These are phyloP conservation scores for Delia radicum DNA, from an alignment of 1,140 invertebrate genomes.

Conservation along the genomic window DNA sequence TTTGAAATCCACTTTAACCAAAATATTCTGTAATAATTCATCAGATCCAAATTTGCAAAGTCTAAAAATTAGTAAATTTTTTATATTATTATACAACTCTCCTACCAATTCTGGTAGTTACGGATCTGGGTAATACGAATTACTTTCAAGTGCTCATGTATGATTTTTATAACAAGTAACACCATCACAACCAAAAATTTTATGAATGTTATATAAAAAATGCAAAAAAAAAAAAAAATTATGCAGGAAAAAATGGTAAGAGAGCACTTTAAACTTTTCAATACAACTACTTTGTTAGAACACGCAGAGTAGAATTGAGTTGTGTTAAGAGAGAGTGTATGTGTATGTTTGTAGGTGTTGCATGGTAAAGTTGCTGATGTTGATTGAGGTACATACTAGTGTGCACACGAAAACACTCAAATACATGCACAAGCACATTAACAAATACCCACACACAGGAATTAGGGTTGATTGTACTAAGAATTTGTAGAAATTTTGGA, in stretches of 20 bases:
- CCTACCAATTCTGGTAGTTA: too few species aligned
- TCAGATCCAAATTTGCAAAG: too few species aligned
- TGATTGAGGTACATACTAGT: background rate
- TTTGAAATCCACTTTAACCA: background rate
- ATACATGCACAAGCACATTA: background rate
- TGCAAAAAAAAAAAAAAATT: background rate
- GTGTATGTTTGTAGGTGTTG: background rate
- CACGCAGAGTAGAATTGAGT: background rate
- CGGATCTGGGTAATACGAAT: too few species aligned
- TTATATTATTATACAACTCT: too few species aligned
- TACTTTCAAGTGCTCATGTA: background rate
- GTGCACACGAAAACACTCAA: background rate
- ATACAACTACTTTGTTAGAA: background rate
- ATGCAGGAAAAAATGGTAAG: background rate
- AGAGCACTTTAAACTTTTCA: conserved; percentile 2
- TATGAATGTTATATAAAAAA: background rate
- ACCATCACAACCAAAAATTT: background rate
- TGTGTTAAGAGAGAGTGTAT: background rate
- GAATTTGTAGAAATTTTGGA: too few species aligned
- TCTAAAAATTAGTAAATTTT: conserved; percentile 5
- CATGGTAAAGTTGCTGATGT: background rate
- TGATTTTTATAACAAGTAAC: background rate
- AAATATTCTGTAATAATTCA: too few species aligned
- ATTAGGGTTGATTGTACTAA: too few species aligned
- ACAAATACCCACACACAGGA: background rate